phyloP scores from a whole-genome alignment of 2,113 vertebrate species.

The Campylomormyrus tamandua region DNA sequence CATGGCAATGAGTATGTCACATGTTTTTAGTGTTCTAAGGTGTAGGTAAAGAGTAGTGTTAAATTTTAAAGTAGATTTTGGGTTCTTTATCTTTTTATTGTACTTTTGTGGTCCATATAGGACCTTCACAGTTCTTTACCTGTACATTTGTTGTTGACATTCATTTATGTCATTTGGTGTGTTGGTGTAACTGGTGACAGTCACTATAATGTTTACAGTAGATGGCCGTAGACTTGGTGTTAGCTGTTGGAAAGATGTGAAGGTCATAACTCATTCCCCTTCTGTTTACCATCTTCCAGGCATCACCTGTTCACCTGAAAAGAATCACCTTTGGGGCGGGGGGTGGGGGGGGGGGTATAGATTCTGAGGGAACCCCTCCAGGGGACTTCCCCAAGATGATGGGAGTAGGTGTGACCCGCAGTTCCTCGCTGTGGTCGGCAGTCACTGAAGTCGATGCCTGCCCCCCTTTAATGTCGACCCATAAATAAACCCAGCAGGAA shows the following conservation, averaged over 20 bases:
- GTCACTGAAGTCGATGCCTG: conserved; percentile 41
- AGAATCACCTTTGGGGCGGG: neutral
- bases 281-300: neutral
- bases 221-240: neutral
- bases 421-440: conserved; percentile 31
- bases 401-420: conserved; percentile 26
- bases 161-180: neutral
- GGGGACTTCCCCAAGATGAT: conserved; percentile 10
- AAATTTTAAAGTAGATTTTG: neutral
- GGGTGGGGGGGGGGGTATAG: neutral
- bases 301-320: neutral
- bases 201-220: neutral
- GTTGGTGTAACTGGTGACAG: neutral
- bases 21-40: neutral
- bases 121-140: neutral
- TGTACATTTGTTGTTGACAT: neutral
- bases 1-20: neutral
- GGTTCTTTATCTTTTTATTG: neutral
- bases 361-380: neutral
- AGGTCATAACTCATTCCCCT: neutral
- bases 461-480: conserved; percentile 39
- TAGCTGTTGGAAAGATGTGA: neutral
- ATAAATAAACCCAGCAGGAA: conserved; percentile 54
- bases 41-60: neutral
- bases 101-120: neutral